These are phyloP conservation scores for Eupithecia dodoneata DNA, from an alignment of 2,888 invertebrate genomes.

Conservation along the genomic window DNA sequence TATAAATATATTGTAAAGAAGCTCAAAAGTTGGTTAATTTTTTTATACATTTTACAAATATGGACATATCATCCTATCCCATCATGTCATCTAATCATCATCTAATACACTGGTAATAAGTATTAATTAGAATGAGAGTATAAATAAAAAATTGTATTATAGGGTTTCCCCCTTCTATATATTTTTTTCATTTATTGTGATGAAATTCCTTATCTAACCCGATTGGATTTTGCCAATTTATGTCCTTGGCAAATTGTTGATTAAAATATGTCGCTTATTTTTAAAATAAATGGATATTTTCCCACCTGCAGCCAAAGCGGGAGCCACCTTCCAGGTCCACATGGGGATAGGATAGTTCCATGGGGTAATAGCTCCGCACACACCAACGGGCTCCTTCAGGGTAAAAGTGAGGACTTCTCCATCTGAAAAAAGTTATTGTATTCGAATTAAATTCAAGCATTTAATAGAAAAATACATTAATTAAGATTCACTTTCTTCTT, in stretches of 20 bases:
- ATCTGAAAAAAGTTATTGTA: constrained; percentile 73
- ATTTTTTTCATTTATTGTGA: neutral
- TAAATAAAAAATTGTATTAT: no score
- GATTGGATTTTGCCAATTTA: neutral
- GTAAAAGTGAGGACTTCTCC: constrained; percentile 92
- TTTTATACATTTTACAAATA: neutral
- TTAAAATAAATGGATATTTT: neutral
- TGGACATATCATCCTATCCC: no score
- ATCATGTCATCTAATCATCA: no score
- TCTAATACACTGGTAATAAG: neutral
- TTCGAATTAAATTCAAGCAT: neutral
- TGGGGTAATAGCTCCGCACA: constrained; percentile 95
- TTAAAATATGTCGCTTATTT: neutral
- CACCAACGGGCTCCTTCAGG: constrained; percentile 92
- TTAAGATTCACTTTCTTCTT: neutral
- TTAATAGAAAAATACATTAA: neutral
- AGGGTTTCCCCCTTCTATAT: neutral
- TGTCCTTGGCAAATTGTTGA: neutral
- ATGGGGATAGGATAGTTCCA: constrained; percentile 97
- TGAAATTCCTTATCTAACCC: neutral
- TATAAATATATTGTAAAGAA: neutral
- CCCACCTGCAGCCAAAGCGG: constrained; percentile 87
- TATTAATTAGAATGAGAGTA: neutral
- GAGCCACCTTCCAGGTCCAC: constrained; percentile 96
- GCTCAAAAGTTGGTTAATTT: neutral